phyloP scores from a whole-genome alignment of 2,113 vertebrate species.

The Zonotrichia leucophrys region DNA sequence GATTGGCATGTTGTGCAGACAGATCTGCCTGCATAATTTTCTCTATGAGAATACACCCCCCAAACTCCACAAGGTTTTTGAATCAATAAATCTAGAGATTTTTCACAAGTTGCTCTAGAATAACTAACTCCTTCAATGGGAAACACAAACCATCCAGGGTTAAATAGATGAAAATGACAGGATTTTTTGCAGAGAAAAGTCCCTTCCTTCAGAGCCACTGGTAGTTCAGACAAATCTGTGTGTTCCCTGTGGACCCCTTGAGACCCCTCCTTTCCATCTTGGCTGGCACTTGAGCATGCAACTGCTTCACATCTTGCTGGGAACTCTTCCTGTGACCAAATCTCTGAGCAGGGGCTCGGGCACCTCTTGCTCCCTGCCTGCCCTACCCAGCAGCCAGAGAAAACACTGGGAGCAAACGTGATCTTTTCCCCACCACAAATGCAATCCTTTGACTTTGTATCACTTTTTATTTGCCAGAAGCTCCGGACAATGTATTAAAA shows the following conservation, averaged over 20 bases:
- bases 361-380: not conserved
- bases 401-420: not conserved
- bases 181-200: not conserved
- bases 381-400: not conserved
- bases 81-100: not conserved
- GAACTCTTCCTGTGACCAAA: not conserved
- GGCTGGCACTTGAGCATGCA: not conserved
- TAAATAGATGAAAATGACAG: not conserved
- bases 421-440: not conserved
- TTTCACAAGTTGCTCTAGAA: not conserved
- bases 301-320: not conserved
- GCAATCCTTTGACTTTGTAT: not conserved
- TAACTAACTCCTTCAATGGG: not conserved
- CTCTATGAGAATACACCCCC: not conserved
- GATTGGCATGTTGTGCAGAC: not conserved
- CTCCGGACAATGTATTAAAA: not conserved
- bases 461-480: not conserved
- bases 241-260: not conserved
- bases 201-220: not conserved
- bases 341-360: fast-evolving
- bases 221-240: not conserved
- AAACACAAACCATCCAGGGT: not conserved
- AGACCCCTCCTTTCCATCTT: not conserved
- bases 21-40: not conserved
- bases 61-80: not conserved